Percentiles rank a stretch among this genome's conserved stretches.
These are phyloP conservation scores for Mesorhabditis spiculigera DNA, from an alignment of 2,888 invertebrate genomes.

Conservation along the genomic window DNA sequence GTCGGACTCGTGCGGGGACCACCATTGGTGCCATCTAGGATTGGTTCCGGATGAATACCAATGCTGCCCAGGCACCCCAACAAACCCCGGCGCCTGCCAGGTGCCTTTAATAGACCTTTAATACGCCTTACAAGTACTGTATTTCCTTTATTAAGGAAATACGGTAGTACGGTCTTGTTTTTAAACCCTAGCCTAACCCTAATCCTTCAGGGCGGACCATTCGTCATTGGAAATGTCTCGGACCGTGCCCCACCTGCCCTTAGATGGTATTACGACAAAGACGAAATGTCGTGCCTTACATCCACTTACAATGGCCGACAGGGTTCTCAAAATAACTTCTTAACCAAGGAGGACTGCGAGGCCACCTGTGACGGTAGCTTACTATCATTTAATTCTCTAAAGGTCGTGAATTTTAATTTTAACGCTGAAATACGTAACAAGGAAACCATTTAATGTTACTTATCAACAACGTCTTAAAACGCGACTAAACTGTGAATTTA, in stretches of 20 bases:
- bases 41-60: constrained; percentile 48
- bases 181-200: neutral
- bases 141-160: neutral
- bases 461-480: no score
- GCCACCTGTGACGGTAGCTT: constrained; percentile 46
- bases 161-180: no score
- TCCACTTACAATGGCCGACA: constrained; percentile 48
- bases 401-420: no score
- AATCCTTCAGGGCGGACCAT: constrained; percentile 24
- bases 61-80: constrained; percentile 48
- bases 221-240: constrained; percentile 27
- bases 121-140: neutral
- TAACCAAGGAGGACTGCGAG: constrained; percentile 50
- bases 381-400: no score
- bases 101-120: neutral
- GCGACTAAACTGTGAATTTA: neutral
- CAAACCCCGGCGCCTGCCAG: constrained; percentile 46
- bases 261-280: constrained; percentile 48
- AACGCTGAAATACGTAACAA: no score
- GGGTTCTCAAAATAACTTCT: constrained; percentile 56
- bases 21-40: constrained; percentile 52
- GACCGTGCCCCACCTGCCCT: constrained; percentile 34
- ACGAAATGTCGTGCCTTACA: constrained; percentile 37
- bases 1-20: constrained; percentile 41
- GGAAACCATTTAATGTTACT: no score